These are phyloP conservation scores for Bos indicus DNA, from an alignment of 2,113 vertebrate species.

Conservation along the genomic window DNA sequence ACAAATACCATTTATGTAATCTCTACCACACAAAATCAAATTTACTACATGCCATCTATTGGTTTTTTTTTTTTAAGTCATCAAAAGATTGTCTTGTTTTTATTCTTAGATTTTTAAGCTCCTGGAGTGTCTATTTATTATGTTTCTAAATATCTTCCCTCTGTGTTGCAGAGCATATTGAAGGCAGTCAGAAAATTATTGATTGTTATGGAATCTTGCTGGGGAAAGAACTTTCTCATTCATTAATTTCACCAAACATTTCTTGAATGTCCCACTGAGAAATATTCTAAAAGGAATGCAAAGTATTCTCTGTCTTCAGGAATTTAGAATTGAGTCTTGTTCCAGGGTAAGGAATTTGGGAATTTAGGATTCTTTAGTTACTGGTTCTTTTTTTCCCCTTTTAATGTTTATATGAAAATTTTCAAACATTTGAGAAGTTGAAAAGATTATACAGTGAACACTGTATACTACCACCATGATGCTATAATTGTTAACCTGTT, in stretches of 20 bases:
- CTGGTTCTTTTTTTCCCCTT: background rate
- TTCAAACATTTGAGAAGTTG: slow-evolving; percentile 12
- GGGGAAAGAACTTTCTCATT: background rate
- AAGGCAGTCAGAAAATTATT: background rate
- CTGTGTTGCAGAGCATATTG: background rate
- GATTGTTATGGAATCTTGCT: background rate
- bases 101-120: background rate
- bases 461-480: background rate
- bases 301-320: background rate
- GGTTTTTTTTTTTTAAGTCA: background rate
- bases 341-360: background rate
- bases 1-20: slow-evolving; percentile 1
- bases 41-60: background rate
- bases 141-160: background rate
- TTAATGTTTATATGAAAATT: slow-evolving; percentile 12
- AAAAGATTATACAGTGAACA: background rate
- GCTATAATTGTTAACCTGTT: background rate
- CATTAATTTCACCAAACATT: slow-evolving; percentile 9
- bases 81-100: background rate
- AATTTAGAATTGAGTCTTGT: slow-evolving; percentile 10
- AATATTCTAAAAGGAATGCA: background rate
- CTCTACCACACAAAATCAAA: slow-evolving; percentile 14
- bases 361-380: background rate
- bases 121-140: background rate
- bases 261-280: slow-evolving; percentile 10